Conservation (phyloP, 2,888 invertebrate genomes). For the Epistrophe eligans region DNA sequence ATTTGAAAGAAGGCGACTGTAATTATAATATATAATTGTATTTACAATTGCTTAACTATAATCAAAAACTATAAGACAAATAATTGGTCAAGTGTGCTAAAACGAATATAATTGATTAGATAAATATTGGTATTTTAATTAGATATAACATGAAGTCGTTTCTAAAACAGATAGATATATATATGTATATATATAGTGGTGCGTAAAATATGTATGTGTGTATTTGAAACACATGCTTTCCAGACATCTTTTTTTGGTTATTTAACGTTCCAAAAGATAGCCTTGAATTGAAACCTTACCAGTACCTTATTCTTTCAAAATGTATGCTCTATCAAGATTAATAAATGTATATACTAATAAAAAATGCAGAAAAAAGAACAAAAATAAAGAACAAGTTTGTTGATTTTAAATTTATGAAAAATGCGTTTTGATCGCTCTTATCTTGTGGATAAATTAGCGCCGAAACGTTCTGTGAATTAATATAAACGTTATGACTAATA, state of each 20-base stretch:
- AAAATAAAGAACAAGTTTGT: background rate
- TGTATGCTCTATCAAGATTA: background rate
- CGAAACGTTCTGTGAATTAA: background rate
- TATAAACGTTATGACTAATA: background rate
- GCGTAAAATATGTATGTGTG: background rate
- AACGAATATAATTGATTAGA: slow-evolving; percentile 35
- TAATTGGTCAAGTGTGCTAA: slow-evolving; percentile 32
- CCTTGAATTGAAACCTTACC: background rate
- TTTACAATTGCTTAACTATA: slow-evolving; percentile 26
- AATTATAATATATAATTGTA: background rate
- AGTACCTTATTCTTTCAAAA: no score
- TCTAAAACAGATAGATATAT: background rate
- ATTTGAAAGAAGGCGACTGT: background rate
- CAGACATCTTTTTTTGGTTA: background rate
- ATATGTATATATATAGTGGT: background rate
- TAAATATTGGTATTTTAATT: slow-evolving; percentile 7
- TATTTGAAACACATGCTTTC: background rate
- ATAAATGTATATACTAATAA: background rate
- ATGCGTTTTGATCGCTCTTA: background rate
- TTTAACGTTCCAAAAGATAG: background rate
- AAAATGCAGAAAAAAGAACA: background rate
- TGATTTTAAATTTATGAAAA: background rate
- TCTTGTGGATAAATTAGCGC: background rate
- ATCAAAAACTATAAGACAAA: background rate
- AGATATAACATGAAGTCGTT: background rate